These are phyloP conservation scores for Panopea generosa DNA, from an alignment of 2,888 invertebrate species.

Conservation along the genomic window DNA sequence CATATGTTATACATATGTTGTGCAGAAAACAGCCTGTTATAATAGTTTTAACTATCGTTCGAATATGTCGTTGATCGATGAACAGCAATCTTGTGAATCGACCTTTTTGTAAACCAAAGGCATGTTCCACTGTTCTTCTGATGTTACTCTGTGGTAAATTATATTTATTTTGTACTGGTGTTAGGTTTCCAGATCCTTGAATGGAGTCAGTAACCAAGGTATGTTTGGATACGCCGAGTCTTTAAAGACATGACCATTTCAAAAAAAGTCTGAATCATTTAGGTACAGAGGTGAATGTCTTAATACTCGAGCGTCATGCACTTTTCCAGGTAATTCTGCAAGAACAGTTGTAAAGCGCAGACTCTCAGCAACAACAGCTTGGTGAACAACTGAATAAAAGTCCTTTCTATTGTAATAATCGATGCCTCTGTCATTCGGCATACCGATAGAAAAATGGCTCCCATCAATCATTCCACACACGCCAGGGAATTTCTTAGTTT, in stretches of 20 bases:
- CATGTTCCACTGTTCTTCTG: slow-evolving; percentile 21
- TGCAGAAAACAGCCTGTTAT: too few species aligned
- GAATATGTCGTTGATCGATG: slow-evolving; percentile 16
- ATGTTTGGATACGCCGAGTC: slow-evolving; percentile 36
- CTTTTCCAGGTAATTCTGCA: slow-evolving; percentile 21
- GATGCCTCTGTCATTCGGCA: slow-evolving; percentile 10
- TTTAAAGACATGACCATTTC: slow-evolving; percentile 33
- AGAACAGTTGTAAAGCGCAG: slow-evolving; percentile 33
- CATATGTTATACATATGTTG: too few species aligned
- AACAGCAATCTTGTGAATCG: slow-evolving; percentile 23
- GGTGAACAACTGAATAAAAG: too few species aligned
- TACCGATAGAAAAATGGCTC: slow-evolving; percentile 25
- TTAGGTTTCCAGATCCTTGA: too few species aligned
- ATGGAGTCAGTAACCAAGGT: slow-evolving; percentile 31
- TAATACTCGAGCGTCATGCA: too few species aligned
- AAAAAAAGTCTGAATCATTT: slow-evolving; percentile 23
- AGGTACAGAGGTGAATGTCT: too few species aligned
- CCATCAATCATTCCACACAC: slow-evolving; percentile 36
- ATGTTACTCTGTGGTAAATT: slow-evolving; percentile 16
- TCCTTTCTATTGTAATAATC: slow-evolving; percentile 36
- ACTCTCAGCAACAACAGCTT: too few species aligned
- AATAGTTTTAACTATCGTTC: slow-evolving; percentile 3
- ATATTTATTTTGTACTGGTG: slow-evolving; percentile 3
- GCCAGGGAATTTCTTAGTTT: slow-evolving; percentile 26
- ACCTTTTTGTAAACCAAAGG: slow-evolving; percentile 35